Evolutionary conservation across 2,888 invertebrate genomes (phyloP).

Genomic region (Drosophila rellima): DNA sequence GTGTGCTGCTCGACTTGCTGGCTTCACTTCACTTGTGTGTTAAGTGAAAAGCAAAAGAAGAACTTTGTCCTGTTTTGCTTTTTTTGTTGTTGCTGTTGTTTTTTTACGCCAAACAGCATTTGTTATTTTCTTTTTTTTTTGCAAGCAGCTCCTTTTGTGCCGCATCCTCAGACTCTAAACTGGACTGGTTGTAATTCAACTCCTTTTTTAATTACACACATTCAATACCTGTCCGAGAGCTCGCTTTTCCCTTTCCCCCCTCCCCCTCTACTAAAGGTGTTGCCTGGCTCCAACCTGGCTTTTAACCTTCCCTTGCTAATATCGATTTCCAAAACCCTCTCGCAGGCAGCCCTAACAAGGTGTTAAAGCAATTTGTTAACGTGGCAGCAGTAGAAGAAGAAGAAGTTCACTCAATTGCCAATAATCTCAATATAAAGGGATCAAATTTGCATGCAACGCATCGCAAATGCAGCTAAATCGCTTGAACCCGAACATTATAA

Average conservation of each 20-base stretch:
- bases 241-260: background rate
- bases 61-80: constrained; percentile 46
- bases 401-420: constrained; percentile 64
- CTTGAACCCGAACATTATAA: constrained; percentile 18
- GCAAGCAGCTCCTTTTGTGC: constrained; percentile 48
- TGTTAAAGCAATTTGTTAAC: constrained; percentile 77
- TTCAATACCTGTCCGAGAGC: constrained; percentile 58
- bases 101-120: constrained; percentile 30
- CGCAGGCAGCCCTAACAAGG: constrained; percentile 61
- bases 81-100: constrained; percentile 3
- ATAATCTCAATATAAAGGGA: constrained; percentile 59
- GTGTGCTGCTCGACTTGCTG: constrained; percentile 39
- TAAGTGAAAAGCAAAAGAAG: constrained; percentile 66
- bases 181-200: constrained; percentile 68
- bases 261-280: constrained; percentile 48
- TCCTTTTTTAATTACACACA: constrained; percentile 71
- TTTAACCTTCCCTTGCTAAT: constrained; percentile 63
- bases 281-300: constrained; percentile 21
- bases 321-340: constrained; percentile 71
- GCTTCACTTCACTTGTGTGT: constrained; percentile 64
- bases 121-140: constrained; percentile 34
- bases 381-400: constrained; percentile 18
- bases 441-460: constrained; percentile 56
- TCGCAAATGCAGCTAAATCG: constrained; percentile 40
- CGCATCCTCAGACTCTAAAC: constrained; percentile 18